phyloP scores from a whole-genome alignment of 2,113 vertebrate species.

The Columba janthina region DNA sequence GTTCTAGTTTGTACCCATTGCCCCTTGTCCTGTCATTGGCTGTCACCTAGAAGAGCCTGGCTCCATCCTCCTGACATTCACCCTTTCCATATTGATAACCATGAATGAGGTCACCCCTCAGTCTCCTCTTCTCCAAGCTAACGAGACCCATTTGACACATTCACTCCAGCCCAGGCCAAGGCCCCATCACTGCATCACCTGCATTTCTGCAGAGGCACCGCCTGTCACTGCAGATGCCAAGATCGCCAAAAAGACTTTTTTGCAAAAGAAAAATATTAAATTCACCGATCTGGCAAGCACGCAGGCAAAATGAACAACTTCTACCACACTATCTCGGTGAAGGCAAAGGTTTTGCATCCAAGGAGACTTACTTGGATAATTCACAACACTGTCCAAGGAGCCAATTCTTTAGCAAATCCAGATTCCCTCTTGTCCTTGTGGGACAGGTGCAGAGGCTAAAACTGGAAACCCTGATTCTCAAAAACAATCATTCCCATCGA shows the following conservation, averaged over 20 bases:
- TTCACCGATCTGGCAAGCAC: fast-evolving
- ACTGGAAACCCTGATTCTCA: background rate
- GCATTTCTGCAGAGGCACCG: background rate
- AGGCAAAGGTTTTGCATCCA: background rate
- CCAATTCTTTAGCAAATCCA: background rate
- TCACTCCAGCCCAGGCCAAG: background rate
- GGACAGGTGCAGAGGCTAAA: background rate
- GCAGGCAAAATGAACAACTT: background rate
- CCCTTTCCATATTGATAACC: no score
- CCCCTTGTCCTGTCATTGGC: no score
- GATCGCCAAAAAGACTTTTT: background rate
- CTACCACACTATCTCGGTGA: fast-evolving
- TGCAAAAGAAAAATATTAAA: background rate
- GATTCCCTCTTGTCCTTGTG: background rate
- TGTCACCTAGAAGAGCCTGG: no score
- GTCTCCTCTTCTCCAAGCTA: no score
- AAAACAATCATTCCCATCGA: fast-evolving
- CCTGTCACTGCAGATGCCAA: background rate
- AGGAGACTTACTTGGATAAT: background rate
- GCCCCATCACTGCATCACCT: fast-evolving
- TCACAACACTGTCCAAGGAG: fast-evolving
- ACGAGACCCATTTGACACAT: fast-evolving
- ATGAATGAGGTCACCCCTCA: no score
- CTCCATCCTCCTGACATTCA: no score
- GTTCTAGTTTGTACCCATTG: no score